Evolutionary conservation across 2,113 vertebrate genomes (phyloP).

Genomic region (Opisthocomus hoazin): DNA sequence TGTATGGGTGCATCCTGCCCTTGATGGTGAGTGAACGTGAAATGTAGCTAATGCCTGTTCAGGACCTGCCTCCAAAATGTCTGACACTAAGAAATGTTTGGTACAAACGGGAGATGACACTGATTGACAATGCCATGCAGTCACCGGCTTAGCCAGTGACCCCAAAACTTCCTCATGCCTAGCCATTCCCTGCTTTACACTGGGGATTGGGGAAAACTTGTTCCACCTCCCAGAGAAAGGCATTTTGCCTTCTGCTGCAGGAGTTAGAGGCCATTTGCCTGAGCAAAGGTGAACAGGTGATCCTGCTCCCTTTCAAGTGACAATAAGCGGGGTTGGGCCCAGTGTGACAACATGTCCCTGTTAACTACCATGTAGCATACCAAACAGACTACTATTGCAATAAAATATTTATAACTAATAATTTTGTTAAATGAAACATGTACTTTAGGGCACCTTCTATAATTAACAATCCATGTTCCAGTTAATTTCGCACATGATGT

Average conservation of each 20-base stretch:
- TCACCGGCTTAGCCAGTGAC: neutral
- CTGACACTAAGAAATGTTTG: neutral
- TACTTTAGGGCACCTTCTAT: neutral
- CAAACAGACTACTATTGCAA: neutral
- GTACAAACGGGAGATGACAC: neutral
- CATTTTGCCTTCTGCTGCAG: neutral
- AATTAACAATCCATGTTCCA: neutral
- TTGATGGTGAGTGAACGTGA: neutral
- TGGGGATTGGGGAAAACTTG: neutral
- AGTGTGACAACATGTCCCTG: neutral
- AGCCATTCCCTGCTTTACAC: neutral
- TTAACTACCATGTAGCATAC: neutral
- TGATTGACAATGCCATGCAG: neutral
- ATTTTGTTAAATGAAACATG: conserved; percentile 26
- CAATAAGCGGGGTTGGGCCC: neutral
- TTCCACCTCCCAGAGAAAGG: neutral
- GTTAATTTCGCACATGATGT: neutral
- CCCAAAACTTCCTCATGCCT: neutral
- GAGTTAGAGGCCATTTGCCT: neutral
- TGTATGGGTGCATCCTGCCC: neutral
- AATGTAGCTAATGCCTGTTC: neutral
- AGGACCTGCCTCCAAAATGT: neutral
- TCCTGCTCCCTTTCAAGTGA: neutral
- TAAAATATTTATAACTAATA: conserved; percentile 36
- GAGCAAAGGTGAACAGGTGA: neutral